These are phyloP conservation scores for Allacma fusca DNA, from an alignment of 2,888 invertebrate genomes.

Conservation along the genomic window DNA sequence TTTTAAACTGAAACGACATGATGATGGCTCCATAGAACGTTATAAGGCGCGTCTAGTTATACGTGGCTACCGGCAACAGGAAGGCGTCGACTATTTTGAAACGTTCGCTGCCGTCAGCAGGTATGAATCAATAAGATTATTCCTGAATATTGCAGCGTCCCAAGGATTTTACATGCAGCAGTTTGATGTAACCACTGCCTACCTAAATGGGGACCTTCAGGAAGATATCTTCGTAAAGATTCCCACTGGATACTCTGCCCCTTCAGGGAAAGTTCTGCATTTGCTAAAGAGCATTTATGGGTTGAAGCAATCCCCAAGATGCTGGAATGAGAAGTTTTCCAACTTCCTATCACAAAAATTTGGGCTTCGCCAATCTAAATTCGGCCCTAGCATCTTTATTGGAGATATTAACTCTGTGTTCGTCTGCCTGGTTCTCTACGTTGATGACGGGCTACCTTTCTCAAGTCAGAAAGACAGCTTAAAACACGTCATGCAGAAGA, in stretches of 20 bases:
- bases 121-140: slow-evolving; percentile 36
- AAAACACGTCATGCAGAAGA: neutral
- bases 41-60: slow-evolving; percentile 42
- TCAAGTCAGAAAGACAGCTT: neutral
- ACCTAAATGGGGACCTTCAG: slow-evolving; percentile 35
- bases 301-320: slow-evolving; percentile 57
- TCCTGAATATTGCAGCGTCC: slow-evolving; percentile 42
- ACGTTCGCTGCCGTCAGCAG: slow-evolving; percentile 44
- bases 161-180: neutral
- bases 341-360: slow-evolving; percentile 32
- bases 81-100: slow-evolving; percentile 45
- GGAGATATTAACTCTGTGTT: neutral
- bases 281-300: slow-evolving; percentile 57
- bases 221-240: slow-evolving; percentile 22
- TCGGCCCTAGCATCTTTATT: slow-evolving; percentile 40
- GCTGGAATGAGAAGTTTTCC: slow-evolving; percentile 53
- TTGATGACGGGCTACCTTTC: slow-evolving; percentile 46
- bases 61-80: slow-evolving; percentile 36
- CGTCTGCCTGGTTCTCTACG: slow-evolving; percentile 36
- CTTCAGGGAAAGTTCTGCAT: slow-evolving; percentile 30
- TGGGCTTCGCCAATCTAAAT: slow-evolving; percentile 37
- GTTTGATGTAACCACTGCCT: slow-evolving; percentile 47
- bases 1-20: slow-evolving; percentile 33
- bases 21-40: slow-evolving; percentile 21
- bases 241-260: slow-evolving; percentile 20